Base-by-base conservation (phyloP, 2,888 invertebrate genomes). In the Tetrapedia diversipes region DNA sequence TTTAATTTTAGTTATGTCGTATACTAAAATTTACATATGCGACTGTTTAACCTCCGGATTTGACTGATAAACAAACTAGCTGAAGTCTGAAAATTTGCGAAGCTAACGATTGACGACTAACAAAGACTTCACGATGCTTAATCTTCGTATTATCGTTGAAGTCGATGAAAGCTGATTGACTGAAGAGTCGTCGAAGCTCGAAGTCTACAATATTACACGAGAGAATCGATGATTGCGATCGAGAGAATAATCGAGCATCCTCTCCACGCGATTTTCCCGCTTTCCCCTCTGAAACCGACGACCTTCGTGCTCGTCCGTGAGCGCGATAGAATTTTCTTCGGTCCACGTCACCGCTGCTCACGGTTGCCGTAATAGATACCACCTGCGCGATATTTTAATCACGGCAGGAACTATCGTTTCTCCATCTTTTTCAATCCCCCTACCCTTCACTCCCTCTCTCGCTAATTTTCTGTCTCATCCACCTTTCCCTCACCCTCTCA, bases 301-400 rank as follows among this genome's bases (percentile, higher is more conserved):
- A 43, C 83, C 82, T 83, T 83, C 78, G 71, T 34, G 61, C 43
- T 47, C 79, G 81, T 81, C 84, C 80, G 16, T 84, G 83, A 83
- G 71, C 77, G 51, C 66, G 72, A 66, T 63, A 80, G 77, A 75
- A 84, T 84, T 84, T 84, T 82, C 84, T 82, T 81, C 27, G 54
- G 78, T 79, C 74, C 75, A 75, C 84, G 84, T 84, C 84, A 84
- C 49, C 82, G 37, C 57, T 47, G n/a, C 49, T 57, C 61, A 57
- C 65, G 63, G 22, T 63, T 51, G 74, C 47, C 47, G 72, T 73
- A 81, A 84, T 65, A 56, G 65, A 80, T 69, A 75, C 81, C 83
- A 82, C 83, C 83, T 83, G 81, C 75, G 74, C 81, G 76, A 81
- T 80, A 43, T 82, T 75, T 77, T 76, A 78, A 76, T 83, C 83